Conservation (phyloP, 92 coral and sea anemone species). For the Muricea muricata region DNA sequence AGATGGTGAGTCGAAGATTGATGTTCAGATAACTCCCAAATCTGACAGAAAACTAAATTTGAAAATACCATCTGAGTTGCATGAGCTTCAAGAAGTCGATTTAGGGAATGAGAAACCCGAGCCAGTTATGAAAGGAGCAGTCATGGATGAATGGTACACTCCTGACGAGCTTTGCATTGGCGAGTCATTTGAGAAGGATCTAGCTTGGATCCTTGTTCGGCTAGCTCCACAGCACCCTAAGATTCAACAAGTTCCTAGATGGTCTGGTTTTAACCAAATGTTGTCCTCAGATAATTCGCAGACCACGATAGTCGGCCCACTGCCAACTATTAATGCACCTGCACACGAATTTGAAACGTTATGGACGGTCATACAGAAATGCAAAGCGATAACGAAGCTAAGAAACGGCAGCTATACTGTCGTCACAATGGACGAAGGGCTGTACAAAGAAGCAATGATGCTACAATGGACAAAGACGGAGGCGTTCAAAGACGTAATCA, state of each 20-base stretch:
- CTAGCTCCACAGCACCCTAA: conserved; percentile 48
- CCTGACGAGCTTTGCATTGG: conserved; percentile 55
- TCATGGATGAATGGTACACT: conserved; percentile 38
- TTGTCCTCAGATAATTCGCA: conserved; percentile 35
- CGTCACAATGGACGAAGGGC: conserved; percentile 53
- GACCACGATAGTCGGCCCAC: conserved; percentile 67
- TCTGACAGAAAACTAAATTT: conserved; percentile 62
- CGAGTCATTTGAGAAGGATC: conserved; percentile 62
- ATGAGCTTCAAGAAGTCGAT: conserved; percentile 53
- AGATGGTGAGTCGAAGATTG: conserved; percentile 41
- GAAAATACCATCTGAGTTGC: conserved; percentile 62
- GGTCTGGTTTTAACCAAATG: conserved; percentile 70
- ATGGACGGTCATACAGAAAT: conserved; percentile 52
- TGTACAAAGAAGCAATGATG: conserved; percentile 62
- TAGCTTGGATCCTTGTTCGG: conserved; percentile 59
- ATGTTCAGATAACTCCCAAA: conserved; percentile 51
- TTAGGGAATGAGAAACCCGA: conserved; percentile 55
- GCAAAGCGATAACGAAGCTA: conserved; percentile 58
- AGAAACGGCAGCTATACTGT: conserved; percentile 53
- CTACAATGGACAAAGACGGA: conserved; percentile 59
- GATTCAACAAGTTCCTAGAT: conserved; percentile 60
- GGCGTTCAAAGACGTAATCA: conserved; percentile 36
- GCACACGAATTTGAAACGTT: conserved; percentile 65
- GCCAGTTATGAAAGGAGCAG: conserved; percentile 46
- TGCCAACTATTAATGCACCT: conserved; percentile 73